Evolutionary conservation across 2,888 invertebrate species (phyloP).

Genomic region (Suillia variegata): DNA sequence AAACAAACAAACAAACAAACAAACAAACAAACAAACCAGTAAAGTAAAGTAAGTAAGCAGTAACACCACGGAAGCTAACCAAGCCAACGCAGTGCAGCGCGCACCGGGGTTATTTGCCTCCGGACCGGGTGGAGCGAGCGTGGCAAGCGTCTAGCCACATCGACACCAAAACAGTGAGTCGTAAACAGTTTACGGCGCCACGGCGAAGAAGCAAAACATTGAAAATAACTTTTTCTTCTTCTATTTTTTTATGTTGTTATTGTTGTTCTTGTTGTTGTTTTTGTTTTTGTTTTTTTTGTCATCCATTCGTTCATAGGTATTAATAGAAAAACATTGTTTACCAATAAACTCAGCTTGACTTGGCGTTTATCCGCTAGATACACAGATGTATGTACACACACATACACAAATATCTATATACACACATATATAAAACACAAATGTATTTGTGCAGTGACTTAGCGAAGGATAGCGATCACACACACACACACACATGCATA

Average conservation of each 20-base stretch:
- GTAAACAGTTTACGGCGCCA: constrained; percentile 18
- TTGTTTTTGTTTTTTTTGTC: too few species aligned
- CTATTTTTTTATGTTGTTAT: too few species aligned
- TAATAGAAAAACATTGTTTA: constrained; percentile 18
- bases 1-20: too few species aligned
- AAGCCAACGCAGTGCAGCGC: not conserved
- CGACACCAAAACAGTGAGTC: constrained; percentile 17
- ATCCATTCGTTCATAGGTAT: too few species aligned
- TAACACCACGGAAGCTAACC: not conserved
- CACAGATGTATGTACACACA: not conserved
- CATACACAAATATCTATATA: constrained; percentile 7
- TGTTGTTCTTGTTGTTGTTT: too few species aligned
- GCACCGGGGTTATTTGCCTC: constrained; percentile 4
- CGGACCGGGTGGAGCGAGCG: too few species aligned
- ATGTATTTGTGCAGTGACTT: too few species aligned
- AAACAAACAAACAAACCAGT: too few species aligned
- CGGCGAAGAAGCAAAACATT: constrained; percentile 6
- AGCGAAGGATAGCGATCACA: too few species aligned
- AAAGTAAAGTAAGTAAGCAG: too few species aligned
- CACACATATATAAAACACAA: too few species aligned
- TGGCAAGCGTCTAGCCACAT: constrained; percentile 12
- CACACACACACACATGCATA: constrained; percentile 7
- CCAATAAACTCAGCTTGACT: constrained; percentile 11
- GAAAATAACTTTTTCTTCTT: constrained; percentile 14
- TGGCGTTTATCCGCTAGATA: not conserved